Evolutionary conservation across 2,888 invertebrate species (phyloP).

Genomic region (Ariolimax columbianus): DNA sequence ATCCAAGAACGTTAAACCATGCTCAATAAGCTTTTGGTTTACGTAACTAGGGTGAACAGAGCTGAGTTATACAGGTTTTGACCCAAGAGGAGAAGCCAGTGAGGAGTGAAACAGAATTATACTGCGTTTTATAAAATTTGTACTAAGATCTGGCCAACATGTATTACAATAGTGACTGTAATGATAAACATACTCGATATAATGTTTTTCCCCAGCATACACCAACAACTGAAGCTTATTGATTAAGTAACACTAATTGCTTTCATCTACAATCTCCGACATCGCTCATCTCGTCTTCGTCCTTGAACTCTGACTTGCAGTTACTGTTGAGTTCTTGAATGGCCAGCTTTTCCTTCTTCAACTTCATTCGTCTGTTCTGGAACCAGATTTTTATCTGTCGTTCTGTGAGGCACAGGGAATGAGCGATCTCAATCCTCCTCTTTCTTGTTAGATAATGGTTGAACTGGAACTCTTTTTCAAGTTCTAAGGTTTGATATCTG

Average conservation of each 20-base stretch:
- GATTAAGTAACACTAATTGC: neutral
- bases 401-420: slow-evolving; percentile 96
- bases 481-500: slow-evolving; percentile 96
- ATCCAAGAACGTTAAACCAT: too few relatives aligned
- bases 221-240: neutral
- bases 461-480: slow-evolving; percentile 99
- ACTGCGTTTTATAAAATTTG: too few relatives aligned
- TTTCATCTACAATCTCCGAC: slow-evolving; percentile 51
- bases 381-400: slow-evolving; percentile 87
- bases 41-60: too few relatives aligned
- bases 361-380: slow-evolving; percentile 98
- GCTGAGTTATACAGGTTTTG: too few relatives aligned
- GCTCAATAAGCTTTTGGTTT: too few relatives aligned
- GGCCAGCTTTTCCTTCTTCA: slow-evolving; percentile 89
- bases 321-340: slow-evolving; percentile 55
- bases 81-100: too few relatives aligned
- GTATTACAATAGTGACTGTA: too few relatives aligned
- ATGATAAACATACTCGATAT: neutral
- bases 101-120: too few relatives aligned
- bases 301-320: slow-evolving; percentile 49
- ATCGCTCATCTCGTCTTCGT: slow-evolving; percentile 52
- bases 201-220: neutral
- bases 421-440: slow-evolving; percentile 97
- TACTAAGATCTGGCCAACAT: too few relatives aligned
- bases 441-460: slow-evolving; percentile 97